phyloP scores from a whole-genome alignment of 1,140 invertebrate species.

The Drosophila subpulchrella region DNA sequence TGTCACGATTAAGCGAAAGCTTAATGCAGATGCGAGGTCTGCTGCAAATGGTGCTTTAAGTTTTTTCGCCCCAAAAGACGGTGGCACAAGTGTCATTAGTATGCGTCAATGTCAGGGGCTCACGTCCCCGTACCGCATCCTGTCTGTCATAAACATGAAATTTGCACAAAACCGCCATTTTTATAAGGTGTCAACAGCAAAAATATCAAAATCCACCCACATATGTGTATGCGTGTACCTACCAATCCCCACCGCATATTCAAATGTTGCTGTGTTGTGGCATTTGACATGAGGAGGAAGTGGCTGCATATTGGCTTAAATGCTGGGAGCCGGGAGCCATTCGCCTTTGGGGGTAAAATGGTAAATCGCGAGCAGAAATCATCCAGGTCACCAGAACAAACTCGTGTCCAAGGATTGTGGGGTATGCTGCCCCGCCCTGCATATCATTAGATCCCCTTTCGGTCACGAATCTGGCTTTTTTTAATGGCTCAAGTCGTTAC shows the following conservation, averaged over 20 bases:
- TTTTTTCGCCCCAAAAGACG: conserved; percentile 25
- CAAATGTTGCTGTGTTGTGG: conserved; percentile 40
- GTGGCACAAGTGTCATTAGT: conserved; percentile 70
- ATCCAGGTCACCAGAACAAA: conserved; percentile 40
- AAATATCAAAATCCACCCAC: conserved; percentile 52
- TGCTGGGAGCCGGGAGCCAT: not conserved
- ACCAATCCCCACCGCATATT: conserved; percentile 38
- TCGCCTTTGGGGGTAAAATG: not conserved
- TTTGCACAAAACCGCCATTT: conserved; percentile 81
- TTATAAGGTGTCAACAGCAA: conserved; percentile 80
- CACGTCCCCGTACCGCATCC: conserved; percentile 39
- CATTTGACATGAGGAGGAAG: conserved; percentile 59
- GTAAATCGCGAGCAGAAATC: conserved; percentile 23
- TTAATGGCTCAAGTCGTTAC: conserved; percentile 81
- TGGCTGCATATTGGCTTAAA: conserved; percentile 73
- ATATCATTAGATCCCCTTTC: conserved; percentile 66
- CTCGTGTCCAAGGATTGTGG: conserved; percentile 17
- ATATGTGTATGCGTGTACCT: conserved; percentile 1
- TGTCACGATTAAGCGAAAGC: conserved; percentile 46
- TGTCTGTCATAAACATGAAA: conserved; percentile 78
- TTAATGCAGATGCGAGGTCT: conserved; percentile 68
- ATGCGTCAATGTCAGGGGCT: conserved; percentile 69
- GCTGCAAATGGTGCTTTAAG: conserved; percentile 71
- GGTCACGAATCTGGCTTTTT: conserved; percentile 42
- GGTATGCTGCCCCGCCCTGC: conserved; percentile 24